Base-by-base conservation (phyloP, 2,888 invertebrate species). In the Catocala nupta region DNA sequence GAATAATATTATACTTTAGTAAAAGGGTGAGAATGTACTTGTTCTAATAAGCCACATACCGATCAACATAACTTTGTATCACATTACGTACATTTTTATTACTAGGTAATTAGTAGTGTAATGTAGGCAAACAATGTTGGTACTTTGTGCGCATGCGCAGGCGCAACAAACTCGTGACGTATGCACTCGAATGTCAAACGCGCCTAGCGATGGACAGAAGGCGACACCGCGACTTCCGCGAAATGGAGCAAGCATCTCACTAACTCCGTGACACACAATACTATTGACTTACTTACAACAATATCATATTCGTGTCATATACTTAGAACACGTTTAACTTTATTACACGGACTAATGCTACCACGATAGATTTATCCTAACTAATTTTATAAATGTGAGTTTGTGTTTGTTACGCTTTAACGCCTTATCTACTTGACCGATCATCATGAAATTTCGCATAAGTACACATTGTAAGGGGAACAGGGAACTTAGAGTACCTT, bases 221-320 rank as follows among this genome's bases (percentile, higher is more conserved):
- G 72, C 80, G 87, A 89, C 82, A 87, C 86, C 81, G 70, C 61
- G 66, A 65, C 65, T 90, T 89, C 87, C 75, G 65, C 76, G 89
- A 90, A 90, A 72, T 78, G 76, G 68, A 79, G 70, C 79, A 72
- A 81, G 77, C 80, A 80, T 82, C 79, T 76, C 64, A 71, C 65
- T 67, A 70, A 69, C 60, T 56, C 57, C 44, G 49, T 57, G 78
- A 70, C 73, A 84, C 68, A 63, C 69, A 81, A 82, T 72, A 68
- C 70, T 68, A 57, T 36, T 59, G 58, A 53, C 53, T 57, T 55
- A 58, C 45, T 58, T 55, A 50, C 52, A 50, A 49, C 34, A n/a
- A 53, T 55, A 55, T 54, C 48, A 49, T 60, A 36, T 55, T 55
- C 25, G 11, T n/a, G 5, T 12, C 13, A 45, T 45, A 45, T 45